Evolutionary conservation across 2,888 invertebrate species (phyloP).

Genomic region (Leptinotarsa haldemani): DNA sequence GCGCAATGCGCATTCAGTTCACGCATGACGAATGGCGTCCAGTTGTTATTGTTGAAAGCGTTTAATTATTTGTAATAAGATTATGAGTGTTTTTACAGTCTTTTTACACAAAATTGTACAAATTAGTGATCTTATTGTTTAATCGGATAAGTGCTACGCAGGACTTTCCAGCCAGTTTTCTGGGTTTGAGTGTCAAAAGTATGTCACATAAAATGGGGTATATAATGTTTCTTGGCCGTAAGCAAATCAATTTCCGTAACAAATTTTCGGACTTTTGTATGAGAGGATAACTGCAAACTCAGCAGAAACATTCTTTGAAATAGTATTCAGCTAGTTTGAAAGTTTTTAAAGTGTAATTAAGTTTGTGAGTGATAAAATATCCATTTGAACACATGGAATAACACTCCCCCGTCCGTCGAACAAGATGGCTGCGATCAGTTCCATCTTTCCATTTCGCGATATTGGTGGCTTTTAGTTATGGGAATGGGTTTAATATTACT

Average conservation of each 20-base stretch:
- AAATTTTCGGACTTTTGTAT: constrained; percentile 53
- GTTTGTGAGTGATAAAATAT: constrained; percentile 54
- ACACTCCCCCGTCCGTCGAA: constrained; percentile 66
- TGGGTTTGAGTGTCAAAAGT: constrained; percentile 73
- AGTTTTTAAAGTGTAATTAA: constrained; percentile 27
- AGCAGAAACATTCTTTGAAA: constrained; percentile 37
- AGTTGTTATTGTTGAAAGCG: constrained; percentile 98
- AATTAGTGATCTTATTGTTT: constrained; percentile 56
- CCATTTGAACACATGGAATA: constrained; percentile 66
- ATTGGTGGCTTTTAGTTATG: constrained; percentile 43
- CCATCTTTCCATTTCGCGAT: constrained; percentile 68
- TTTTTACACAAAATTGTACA: constrained; percentile 71
- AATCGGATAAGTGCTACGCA: constrained; percentile 51
- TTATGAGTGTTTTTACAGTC: constrained; percentile 75
- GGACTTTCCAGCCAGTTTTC: constrained; percentile 53
- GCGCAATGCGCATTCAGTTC: constrained; percentile 69
- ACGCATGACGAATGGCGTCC: constrained; percentile 98
- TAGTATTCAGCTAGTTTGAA: constrained; percentile 27
- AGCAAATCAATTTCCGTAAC: constrained; percentile 65
- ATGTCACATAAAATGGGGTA: constrained; percentile 82
- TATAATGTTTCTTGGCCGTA: constrained; percentile 67
- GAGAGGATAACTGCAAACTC: constrained; percentile 48
- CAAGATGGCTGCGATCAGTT: constrained; percentile 67
- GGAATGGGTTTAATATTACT: constrained; percentile 35
- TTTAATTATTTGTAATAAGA: constrained; percentile 78